These are phyloP conservation scores for Cotesia congregata DNA, from an alignment of 2,888 invertebrate species.

Conservation along the genomic window DNA sequence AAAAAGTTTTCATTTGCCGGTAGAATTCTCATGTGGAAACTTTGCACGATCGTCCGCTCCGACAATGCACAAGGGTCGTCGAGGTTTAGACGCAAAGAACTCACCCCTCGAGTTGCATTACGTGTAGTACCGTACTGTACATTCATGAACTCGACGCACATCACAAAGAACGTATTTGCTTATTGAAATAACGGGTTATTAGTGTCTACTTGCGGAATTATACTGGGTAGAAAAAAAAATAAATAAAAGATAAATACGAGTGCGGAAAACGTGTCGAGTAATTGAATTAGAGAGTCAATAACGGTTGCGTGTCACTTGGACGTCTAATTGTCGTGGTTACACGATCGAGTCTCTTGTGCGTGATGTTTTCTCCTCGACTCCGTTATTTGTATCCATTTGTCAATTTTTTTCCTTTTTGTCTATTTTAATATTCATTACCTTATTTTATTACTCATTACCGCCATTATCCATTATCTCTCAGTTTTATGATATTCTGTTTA, in stretches of 20 bases:
- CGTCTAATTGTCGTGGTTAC: slow-evolving; percentile 35
- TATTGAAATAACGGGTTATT: slow-evolving; percentile 33
- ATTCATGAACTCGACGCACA: slow-evolving; percentile 7
- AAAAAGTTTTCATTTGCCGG: neutral
- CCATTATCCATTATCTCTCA: slow-evolving; percentile 2
- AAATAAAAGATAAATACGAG: slow-evolving; percentile 22
- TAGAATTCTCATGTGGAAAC: slow-evolving; percentile 1
- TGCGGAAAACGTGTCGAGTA: slow-evolving; percentile 28
- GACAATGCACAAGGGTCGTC: slow-evolving; percentile 1
- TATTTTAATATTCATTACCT: slow-evolving; percentile 37
- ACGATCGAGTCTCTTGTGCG: slow-evolving; percentile 18
- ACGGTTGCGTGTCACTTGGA: slow-evolving; percentile 47
- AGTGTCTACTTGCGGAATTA: slow-evolving; percentile 30
- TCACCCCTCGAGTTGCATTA: neutral
- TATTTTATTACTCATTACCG: slow-evolving; percentile 13
- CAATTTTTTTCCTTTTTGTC: slow-evolving; percentile 8
- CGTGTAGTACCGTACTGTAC: neutral
- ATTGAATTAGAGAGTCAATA: slow-evolving; percentile 47
- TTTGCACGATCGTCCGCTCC: neutral
- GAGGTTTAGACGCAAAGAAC: neutral
- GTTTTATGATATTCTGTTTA: neutral
- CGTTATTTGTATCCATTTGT: slow-evolving; percentile 26
- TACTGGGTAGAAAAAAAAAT: slow-evolving; percentile 24
- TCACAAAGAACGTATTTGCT: slow-evolving; percentile 28
- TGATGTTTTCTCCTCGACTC: neutral